Percentiles rank a stretch among this genome's conserved stretches.
These are phyloP conservation scores for Epinotia nisella DNA, from an alignment of 2,888 invertebrate genomes.

Conservation along the genomic window DNA sequence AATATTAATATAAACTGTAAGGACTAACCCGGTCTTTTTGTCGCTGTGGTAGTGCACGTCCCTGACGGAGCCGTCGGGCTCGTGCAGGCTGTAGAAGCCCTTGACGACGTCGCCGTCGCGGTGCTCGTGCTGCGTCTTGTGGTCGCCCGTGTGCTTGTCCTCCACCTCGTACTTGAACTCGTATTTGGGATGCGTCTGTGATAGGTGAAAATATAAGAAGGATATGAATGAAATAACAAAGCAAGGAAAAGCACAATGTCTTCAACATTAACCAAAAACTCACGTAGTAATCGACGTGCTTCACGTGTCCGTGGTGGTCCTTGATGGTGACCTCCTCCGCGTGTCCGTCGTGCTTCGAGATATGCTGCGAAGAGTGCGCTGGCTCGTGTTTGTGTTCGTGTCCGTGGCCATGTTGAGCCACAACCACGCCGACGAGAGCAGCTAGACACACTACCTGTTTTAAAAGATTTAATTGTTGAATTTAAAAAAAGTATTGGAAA, in stretches of 20 bases:
- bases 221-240: background rate
- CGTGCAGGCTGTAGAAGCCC: constrained; percentile 70
- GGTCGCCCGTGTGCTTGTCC: constrained; percentile 77
- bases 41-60: constrained; percentile 74
- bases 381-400: constrained; percentile 52
- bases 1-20: background rate
- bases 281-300: constrained; percentile 45
- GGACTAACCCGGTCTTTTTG: constrained; percentile 63
- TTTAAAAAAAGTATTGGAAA: background rate
- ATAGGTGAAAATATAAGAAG: background rate
- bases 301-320: constrained; percentile 34
- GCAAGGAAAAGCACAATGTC: background rate
- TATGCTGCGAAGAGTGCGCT: constrained; percentile 70
- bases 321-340: constrained; percentile 56
- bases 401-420: constrained; percentile 41
- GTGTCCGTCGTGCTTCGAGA: constrained; percentile 67
- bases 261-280: background rate
- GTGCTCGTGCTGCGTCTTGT: constrained; percentile 73
- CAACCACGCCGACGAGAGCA: constrained; percentile 44
- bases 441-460: background rate
- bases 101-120: constrained; percentile 75
- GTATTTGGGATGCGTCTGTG: constrained; percentile 62
- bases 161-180: constrained; percentile 76
- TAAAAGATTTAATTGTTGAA: background rate
- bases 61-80: constrained; percentile 72